Percentiles rank a stretch among this genome's conserved stretches.
These are phyloP conservation scores for Eupristina koningsbergeri DNA, from an alignment of 1,140 invertebrate genomes.

Conservation along the genomic window DNA sequence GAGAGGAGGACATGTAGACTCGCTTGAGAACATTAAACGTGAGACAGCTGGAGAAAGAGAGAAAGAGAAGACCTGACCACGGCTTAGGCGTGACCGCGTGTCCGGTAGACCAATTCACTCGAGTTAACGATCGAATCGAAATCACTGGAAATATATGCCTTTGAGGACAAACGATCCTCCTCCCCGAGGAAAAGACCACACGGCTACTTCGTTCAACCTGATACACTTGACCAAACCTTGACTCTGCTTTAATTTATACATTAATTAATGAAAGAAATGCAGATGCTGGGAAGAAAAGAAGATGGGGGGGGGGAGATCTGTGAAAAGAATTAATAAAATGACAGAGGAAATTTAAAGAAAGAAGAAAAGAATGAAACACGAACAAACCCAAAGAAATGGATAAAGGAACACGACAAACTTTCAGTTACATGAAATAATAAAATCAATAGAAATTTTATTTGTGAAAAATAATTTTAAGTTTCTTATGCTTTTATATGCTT, in stretches of 20 bases:
- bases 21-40: background rate
- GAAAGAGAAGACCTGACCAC: constrained; percentile 16
- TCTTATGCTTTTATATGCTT: no score
- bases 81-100: background rate
- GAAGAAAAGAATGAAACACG: no score
- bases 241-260: background rate
- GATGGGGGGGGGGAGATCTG: no score
- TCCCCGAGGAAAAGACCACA: background rate
- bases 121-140: constrained; percentile 54
- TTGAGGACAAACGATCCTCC: background rate
- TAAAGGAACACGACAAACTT: no score
- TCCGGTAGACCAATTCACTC: constrained; percentile 21
- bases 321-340: no score
- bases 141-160: constrained; percentile 1
- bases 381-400: no score
- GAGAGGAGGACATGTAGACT: background rate
- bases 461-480: no score
- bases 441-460: no score
- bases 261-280: no score
- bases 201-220: background rate
- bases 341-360: no score
- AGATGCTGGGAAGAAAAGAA: no score
- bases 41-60: background rate
- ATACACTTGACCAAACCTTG: background rate
- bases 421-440: no score